Percentiles rank a stretch among this genome's conserved stretches.
phyloP scores from a whole-genome alignment of 2,797 vertebrate genomes.

The Clarias fuscus region DNA sequence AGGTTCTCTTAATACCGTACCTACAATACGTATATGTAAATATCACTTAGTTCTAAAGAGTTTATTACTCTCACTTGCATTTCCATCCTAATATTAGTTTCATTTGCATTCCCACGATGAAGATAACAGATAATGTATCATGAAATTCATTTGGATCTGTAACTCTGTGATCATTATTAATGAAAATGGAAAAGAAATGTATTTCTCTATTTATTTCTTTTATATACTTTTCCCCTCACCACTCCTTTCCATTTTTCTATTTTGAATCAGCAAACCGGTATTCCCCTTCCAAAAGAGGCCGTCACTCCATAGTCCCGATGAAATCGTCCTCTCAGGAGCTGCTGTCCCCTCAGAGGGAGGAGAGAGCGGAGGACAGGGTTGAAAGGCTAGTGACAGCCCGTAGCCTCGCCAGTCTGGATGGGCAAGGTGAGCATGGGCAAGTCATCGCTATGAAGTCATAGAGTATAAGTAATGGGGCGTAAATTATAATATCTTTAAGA shows the following conservation, averaged over 20 bases:
- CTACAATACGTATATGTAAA: neutral
- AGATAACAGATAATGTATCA: neutral
- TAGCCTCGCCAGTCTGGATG: slow-evolving; percentile 92
- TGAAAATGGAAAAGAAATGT: neutral
- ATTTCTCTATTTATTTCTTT: neutral
- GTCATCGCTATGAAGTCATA: neutral
- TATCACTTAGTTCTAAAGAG: neutral
- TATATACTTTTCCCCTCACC: slow-evolving; percentile 14
- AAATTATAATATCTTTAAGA: neutral
- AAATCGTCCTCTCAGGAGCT: slow-evolving; percentile 95
- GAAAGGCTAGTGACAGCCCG: slow-evolving; percentile 83
- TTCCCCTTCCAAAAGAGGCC: slow-evolving; percentile 93
- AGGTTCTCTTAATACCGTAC: neutral
- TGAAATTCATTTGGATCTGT: neutral
- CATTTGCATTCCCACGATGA: slow-evolving; percentile 30
- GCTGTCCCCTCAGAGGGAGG: slow-evolving; percentile 80
- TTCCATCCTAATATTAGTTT: slow-evolving; percentile 8
- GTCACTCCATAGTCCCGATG: slow-evolving; percentile 88
- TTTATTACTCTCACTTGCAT: slow-evolving; percentile 9
- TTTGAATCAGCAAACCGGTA: slow-evolving; percentile 80
- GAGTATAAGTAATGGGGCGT: too few species aligned
- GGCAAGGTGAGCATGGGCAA: slow-evolving; percentile 85
- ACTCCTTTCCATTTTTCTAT: neutral
- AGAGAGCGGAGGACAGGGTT: slow-evolving; percentile 79
- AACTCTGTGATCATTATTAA: neutral